phyloP scores from a whole-genome alignment of 2,113 vertebrate genomes.

The Spermophilus dauricus region DNA sequence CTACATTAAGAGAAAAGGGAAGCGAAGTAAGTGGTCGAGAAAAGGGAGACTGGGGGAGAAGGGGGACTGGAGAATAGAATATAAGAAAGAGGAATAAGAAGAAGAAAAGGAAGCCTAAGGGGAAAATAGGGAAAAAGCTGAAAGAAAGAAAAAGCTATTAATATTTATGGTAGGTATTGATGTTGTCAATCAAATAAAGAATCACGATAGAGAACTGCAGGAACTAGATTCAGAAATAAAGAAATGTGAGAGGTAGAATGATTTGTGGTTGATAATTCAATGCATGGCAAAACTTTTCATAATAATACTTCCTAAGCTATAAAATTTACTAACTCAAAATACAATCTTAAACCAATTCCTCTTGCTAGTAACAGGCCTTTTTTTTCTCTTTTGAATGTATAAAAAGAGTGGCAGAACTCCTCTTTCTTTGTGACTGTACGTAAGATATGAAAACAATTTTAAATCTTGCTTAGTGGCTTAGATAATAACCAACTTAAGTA shows the following conservation, averaged over 20 bases:
- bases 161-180: not conserved
- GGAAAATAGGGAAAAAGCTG: not conserved
- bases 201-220: not conserved
- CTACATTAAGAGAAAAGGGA: not conserved
- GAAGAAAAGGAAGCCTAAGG: not conserved
- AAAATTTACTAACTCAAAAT: constrained; percentile 33
- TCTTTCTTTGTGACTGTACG: not conserved
- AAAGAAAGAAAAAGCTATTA: not conserved
- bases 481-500: not conserved
- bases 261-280: not conserved
- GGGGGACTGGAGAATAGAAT: not conserved
- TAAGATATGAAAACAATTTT: not conserved
- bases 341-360: not conserved
- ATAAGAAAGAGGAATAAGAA: not conserved
- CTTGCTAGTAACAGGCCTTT: not conserved
- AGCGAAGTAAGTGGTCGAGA: no score
- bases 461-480: not conserved
- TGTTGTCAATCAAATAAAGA: constrained; percentile 32
- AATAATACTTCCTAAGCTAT: not conserved
- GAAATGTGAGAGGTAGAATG: not conserved
- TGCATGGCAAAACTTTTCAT: not conserved
- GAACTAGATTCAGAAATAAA: not conserved
- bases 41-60: not conserved
- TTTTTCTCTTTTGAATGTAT: not conserved
- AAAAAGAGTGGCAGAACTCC: not conserved